A percentile compares a stretch with the other conserved stretches of the same genome.
These are phyloP conservation scores for Nycteola revayana DNA, from an alignment of 2,888 invertebrate species.

Conservation along the genomic window DNA sequence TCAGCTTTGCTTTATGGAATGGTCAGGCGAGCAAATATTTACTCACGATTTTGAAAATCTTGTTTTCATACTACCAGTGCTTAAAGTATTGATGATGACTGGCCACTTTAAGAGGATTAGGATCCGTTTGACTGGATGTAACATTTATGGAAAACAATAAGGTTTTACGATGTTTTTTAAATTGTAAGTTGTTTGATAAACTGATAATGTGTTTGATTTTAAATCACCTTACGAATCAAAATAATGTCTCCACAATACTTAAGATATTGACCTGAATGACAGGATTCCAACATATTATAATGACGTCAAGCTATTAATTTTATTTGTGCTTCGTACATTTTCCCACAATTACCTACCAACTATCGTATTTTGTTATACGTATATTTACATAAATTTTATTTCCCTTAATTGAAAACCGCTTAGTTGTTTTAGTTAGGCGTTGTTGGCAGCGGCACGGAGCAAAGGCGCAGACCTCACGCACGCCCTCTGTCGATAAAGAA, in stretches of 20 bases:
- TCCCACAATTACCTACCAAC: constrained; percentile 24
- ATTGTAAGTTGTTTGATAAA: too few relatives aligned
- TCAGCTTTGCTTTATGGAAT: constrained; percentile 68
- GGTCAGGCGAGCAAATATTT: constrained; percentile 80
- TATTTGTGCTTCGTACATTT: constrained; percentile 5
- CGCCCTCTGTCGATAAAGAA: constrained; percentile 62
- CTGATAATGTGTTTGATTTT: too few relatives aligned
- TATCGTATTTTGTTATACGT: constrained; percentile 22
- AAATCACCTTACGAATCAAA: too few relatives aligned
- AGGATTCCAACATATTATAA: too few relatives aligned
- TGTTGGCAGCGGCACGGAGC: constrained; percentile 37
- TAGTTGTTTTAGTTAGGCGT: constrained; percentile 37
- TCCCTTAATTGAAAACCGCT: constrained; percentile 39
- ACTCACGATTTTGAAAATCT: constrained; percentile 79
- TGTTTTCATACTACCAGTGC: constrained; percentile 69
- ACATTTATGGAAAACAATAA: constrained; percentile 18
- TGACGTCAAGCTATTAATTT: constrained; percentile 10
- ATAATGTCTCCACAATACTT: too few relatives aligned
- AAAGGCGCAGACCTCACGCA: constrained; percentile 65
- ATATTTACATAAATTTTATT: constrained; percentile 33
- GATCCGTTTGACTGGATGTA: constrained; percentile 13
- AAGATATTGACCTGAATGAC: too few relatives aligned
- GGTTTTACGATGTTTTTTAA: too few relatives aligned
- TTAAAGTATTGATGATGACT: constrained; percentile 57
- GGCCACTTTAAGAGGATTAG: constrained; percentile 41